Base-by-base conservation (phyloP, 2,888 invertebrate species). In the Tipula unca region DNA sequence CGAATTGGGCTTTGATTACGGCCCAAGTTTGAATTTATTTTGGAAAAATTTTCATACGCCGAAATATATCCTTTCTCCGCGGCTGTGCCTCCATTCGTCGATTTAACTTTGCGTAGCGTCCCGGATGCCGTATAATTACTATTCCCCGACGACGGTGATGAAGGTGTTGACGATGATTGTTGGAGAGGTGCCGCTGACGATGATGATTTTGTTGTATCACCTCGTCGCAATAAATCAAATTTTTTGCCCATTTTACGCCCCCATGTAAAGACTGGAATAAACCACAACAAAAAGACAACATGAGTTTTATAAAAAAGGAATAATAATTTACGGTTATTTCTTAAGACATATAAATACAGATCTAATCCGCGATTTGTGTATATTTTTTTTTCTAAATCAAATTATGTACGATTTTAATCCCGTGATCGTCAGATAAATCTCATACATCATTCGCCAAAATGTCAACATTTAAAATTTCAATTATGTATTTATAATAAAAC, bases 231-330 rank as follows among this genome's bases (percentile, higher is more conserved):
- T 89, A 95, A 93, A 88, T 95, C 95, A 88, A 95, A 91, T 90
- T 95, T 95, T 88, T 94, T 94, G 87, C 95, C 95, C 95, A 95
- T 95, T 87, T 94, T 93, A 87, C 95, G 94, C 88, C 95, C 95
- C 95, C 95, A 95, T 87, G 94, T 94, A 87, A 94, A 93, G 89
- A 94, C 94, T 94, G 92, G 86, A 85, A 85, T 85, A 17, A 14
- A 85, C 25, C n/a, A 32, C 4, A 6, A 32, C 25, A 48, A 92
- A 91, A 82, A 25, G 69, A 69, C 69, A 86, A 83, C 29, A 25
- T 69, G 69, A 69, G 69, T 25, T 69, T 8, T 1, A 69, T 1
- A 25, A 6, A 69, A 25, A 25, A n/a, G n/a, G n/a, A n/a, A 69
- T 69, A 69, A 69, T 69, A 69, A 54, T 36, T 32, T 32, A 17